Evolutionary conservation across 2,797 vertebrate genomes (phyloP).

Genomic region (Poeciliopsis infans): DNA sequence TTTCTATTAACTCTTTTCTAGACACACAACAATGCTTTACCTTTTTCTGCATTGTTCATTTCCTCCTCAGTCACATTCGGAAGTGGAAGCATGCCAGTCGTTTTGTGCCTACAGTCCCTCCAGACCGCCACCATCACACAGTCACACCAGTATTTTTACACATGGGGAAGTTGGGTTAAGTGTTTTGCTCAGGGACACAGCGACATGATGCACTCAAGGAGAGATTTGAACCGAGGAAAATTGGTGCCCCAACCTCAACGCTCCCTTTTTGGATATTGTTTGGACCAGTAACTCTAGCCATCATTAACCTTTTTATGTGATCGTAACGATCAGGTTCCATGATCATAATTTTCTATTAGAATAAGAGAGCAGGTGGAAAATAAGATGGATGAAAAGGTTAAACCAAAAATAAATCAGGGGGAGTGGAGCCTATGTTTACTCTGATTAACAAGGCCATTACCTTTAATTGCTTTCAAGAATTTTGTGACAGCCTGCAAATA

Average conservation of each 20-base stretch:
- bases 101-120: too few species aligned
- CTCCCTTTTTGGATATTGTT: background rate
- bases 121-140: too few species aligned
- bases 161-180: too few species aligned
- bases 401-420: conserved; percentile 70
- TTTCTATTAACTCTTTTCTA: too few species aligned
- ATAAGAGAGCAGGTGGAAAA: conserved; percentile 48
- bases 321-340: conserved; percentile 50
- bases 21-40: too few species aligned
- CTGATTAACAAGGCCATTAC: conserved; percentile 78
- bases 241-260: background rate
- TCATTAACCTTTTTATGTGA: conserved; percentile 65
- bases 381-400: conserved; percentile 65
- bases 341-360: conserved; percentile 60
- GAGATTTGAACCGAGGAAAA: background rate
- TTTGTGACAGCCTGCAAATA: conserved; percentile 36
- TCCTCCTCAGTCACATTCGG: too few species aligned
- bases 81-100: too few species aligned
- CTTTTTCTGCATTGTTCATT: too few species aligned
- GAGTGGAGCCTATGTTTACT: conserved; percentile 65
- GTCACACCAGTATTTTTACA: too few species aligned
- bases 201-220: too few species aligned
- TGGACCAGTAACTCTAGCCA: conserved; percentile 4
- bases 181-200: too few species aligned
- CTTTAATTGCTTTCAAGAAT: conserved; percentile 73